Evolutionary conservation across 2,113 vertebrate genomes (phyloP), one percentile per base, ranked within the genome.

Genomic region (Astur gentilis): DNA sequence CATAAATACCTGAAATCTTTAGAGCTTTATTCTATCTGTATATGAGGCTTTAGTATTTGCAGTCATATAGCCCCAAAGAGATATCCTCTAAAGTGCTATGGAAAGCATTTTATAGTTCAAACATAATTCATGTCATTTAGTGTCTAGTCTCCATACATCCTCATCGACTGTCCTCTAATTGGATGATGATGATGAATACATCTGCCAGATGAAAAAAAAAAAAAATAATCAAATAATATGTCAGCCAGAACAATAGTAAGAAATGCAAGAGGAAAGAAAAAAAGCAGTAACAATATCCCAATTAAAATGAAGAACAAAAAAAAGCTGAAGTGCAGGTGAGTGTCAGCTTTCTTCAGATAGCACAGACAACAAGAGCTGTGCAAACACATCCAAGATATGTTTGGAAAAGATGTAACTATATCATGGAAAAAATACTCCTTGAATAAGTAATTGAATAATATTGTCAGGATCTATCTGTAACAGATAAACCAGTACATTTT

Each of bases 241-340:
- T 87, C 76, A 95, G 6, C 6, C 57, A 94, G 69, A 93, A 94
- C 36, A 96, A 93, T 44, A 79, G 38, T 27, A 34, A 60, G 13
- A 27, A 91, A 76, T 83, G 8, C 31, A 27, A 69, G 11, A 49
- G 10, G 9, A 64, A 71, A 79, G 13, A 44, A 55, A 75, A 42
- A 87, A 81, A 69, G 1, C 26, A 47, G 40, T 42, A 95, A 76
- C 44, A 87, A 84, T 82, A 91, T 65, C 42, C 62, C 87, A 85
- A 86, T 96, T 85, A 94, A 94, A 95, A 83, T 58, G n/a, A 94
- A 85, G 32, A 94, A 80, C 36, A 89, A 89, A 91, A 91, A 91
- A 80, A 20, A 77, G 58, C 6, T 73, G 70, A 95, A 92, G n/a
- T 77, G 54, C 54, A 87, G 65, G 82, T 87, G 65, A 93, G 34